Base-by-base conservation (phyloP, 2,797 vertebrate genomes). In the Manis crassicaudata region DNA sequence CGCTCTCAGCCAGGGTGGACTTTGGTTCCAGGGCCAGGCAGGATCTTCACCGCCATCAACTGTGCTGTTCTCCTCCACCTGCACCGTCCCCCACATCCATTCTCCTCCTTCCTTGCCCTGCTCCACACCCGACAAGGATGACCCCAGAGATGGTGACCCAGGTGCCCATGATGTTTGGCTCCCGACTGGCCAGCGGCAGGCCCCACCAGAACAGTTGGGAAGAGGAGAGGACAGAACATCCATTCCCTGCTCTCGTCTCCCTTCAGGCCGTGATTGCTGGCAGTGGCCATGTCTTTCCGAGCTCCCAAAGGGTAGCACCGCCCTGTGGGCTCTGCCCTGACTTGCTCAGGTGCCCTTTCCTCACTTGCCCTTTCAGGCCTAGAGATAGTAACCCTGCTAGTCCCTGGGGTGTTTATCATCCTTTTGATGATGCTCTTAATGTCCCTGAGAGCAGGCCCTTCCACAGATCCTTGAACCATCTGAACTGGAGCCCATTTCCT, bases 291-390 rank as follows among this genome's bases (percentile, higher is more conserved):
- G 17, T 5, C 23, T 23, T 32, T 86, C 62, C 9, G 1, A 21
- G 25, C 17, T 60, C 13, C 50, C 1, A 0, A 2, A 2, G 23
- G 56, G 13, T 79, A 9, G 65, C 14, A 2, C 43, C 8, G 1
- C 37, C 21, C 13, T 10, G 7, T 1, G 4, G 37, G 7, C 32
- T 58, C 29, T 17, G 18, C 40, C 32, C 27, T 5, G 0, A 2
- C 46, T 43, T 76, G 29, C 60, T 27, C 67, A 32, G 6, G 7
- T 1, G 6, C 29, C 16, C 43, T 13, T 37, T 16, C 23, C 60
- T 54, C 35, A 29, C 23, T 20, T 37, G 43, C 3, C 7, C 63
- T 52, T 46, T 35, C 32, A n/a, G 37, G 6, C 23, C 50, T 23
- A 25, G 9, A 25, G 23, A 6, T 23, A 40, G 29, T 21, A 17